Evolutionary conservation across 2,797 vertebrate species (phyloP).

Genomic region (Aplochiton taeniatus): DNA sequence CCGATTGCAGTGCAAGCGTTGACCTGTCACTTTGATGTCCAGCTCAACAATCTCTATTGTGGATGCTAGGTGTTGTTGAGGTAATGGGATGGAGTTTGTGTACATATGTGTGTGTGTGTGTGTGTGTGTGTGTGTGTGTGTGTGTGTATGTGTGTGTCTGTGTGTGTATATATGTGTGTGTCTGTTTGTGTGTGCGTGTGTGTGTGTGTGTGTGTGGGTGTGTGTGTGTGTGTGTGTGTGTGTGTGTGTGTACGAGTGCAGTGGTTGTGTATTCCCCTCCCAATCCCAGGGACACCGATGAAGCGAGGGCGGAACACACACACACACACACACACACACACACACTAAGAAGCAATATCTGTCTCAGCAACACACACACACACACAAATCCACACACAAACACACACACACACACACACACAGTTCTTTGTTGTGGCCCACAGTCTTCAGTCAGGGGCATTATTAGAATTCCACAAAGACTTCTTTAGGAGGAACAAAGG

Average conservation of each 20-base stretch:
- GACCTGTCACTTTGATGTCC: slow-evolving; percentile 40
- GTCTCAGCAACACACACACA: no score
- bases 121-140: slow-evolving; percentile 24
- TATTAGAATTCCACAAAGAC: no score
- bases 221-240: slow-evolving; percentile 4
- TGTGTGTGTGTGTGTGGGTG: slow-evolving; percentile 5
- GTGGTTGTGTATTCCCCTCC: no score
- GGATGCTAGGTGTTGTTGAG: slow-evolving; percentile 41
- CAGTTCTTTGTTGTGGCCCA: no score
- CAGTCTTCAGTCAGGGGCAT: no score
- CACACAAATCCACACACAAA: no score
- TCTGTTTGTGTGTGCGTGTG: slow-evolving; percentile 4
- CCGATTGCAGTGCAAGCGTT: slow-evolving; percentile 21
- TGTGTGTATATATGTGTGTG: neutral
- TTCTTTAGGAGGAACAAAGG: no score
- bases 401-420: no score
- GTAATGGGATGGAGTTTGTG: slow-evolving; percentile 14
- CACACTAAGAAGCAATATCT: no score
- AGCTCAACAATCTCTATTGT: slow-evolving; percentile 32
- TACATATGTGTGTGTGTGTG: neutral
- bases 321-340: no score
- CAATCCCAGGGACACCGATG: no score
- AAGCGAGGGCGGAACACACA: no score
- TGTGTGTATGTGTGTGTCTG: slow-evolving; percentile 19
- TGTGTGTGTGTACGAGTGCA: neutral